These are phyloP conservation scores for Oscheius myriophilus DNA, from an alignment of 2,888 invertebrate species.

Conservation along the genomic window DNA sequence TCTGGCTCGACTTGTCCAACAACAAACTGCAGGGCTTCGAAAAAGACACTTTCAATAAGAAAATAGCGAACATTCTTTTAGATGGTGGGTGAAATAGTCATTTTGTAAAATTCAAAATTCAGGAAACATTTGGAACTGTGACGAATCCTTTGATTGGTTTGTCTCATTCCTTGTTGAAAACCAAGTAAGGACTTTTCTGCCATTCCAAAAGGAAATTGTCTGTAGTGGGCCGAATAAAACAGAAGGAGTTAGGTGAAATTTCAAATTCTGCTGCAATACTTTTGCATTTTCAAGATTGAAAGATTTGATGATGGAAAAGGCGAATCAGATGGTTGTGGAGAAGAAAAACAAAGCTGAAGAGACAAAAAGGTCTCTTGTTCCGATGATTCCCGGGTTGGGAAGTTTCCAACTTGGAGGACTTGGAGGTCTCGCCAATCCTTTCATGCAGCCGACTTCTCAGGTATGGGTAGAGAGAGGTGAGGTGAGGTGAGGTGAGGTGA, in stretches of 20 bases:
- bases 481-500: too few species aligned
- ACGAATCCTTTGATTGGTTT: conserved; percentile 63
- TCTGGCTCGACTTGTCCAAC: conserved; percentile 67
- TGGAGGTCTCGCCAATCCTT: too few species aligned
- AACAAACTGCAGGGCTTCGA: conserved; percentile 59
- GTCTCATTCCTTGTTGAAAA: conserved; percentile 51
- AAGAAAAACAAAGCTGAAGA: not conserved
- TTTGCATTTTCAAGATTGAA: conserved; percentile 47
- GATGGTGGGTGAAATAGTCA: conserved; percentile 50
- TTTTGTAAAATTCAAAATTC: not conserved
- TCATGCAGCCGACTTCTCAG: too few species aligned
- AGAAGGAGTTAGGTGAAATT: conserved; percentile 41
- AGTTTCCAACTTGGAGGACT: conserved; percentile 52
- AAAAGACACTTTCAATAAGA: conserved; percentile 55
- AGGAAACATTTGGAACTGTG: conserved; percentile 66
- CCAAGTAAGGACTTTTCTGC: conserved; percentile 67
- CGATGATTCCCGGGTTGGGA: conserved; percentile 63
- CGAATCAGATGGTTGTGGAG: conserved; percentile 56
- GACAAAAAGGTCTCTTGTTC: too few species aligned
- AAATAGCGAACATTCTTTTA: conserved; percentile 62
- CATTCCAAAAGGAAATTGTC: conserved; percentile 63
- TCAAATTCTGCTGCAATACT: not conserved
- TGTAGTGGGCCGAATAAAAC: conserved; percentile 62
- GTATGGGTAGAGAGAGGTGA: too few species aligned
- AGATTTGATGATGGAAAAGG: conserved; percentile 69